Conservation (phyloP, 2,888 invertebrate species). For the Nomada goodeniana region DNA sequence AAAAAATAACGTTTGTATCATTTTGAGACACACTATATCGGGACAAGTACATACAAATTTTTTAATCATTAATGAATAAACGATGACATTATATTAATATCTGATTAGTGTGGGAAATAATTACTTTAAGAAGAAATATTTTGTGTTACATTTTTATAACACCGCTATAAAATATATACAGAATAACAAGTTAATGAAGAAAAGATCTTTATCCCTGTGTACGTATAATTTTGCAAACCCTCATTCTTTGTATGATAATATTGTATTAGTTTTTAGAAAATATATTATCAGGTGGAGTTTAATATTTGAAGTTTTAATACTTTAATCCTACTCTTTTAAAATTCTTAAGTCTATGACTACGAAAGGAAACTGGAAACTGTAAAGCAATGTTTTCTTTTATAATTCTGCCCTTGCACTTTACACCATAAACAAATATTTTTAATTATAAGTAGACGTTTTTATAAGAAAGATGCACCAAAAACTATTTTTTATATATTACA, state of each 20-base stretch:
- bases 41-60: slow-evolving; percentile 65
- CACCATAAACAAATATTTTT: not conserved
- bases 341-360: not conserved
- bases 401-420: not conserved
- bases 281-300: slow-evolving; percentile 83
- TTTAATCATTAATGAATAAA: slow-evolving; percentile 71
- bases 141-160: slow-evolving; percentile 84
- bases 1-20: slow-evolving; percentile 63
- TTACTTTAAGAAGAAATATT: slow-evolving; percentile 83
- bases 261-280: slow-evolving; percentile 83
- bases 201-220: slow-evolving; percentile 78
- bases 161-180: slow-evolving; percentile 81
- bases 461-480: not conserved
- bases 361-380: not conserved
- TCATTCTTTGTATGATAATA: slow-evolving; percentile 83
- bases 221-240: slow-evolving; percentile 81
- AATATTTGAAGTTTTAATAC: slow-evolving; percentile 68
- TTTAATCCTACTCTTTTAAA: slow-evolving; percentile 56
- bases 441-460: not conserved
- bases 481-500: not conserved
- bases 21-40: slow-evolving; percentile 62
- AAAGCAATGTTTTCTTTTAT: not conserved
- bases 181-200: slow-evolving; percentile 74
- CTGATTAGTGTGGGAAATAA: slow-evolving; percentile 74
- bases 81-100: slow-evolving; percentile 58